Conservation (phyloP, 1,140 invertebrate genomes). For the Mya arenaria region DNA sequence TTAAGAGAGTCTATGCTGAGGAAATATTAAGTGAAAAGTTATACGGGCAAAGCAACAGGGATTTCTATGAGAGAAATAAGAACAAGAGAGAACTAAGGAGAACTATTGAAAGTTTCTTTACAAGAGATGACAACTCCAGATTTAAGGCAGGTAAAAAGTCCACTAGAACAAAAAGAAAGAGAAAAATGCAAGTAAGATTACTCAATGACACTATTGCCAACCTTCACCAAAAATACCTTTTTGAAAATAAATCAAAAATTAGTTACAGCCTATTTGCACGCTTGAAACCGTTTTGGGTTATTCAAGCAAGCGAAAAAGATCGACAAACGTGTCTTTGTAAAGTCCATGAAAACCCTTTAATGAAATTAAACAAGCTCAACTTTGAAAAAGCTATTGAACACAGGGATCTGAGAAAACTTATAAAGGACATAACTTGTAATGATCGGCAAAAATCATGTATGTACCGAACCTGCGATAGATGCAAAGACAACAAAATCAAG, state of each 20-base stretch:
- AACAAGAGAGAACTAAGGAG: neutral
- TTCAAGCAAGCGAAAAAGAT: conserved; percentile 40
- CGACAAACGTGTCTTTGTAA: conserved; percentile 52
- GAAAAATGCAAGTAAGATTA: neutral
- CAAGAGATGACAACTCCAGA: neutral
- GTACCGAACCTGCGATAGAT: conserved; percentile 4
- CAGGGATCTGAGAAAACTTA: neutral
- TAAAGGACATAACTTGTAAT: neutral
- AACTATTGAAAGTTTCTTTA: too few species aligned
- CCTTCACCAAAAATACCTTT: neutral
- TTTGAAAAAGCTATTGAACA: neutral
- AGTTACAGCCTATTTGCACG: conserved; percentile 17
- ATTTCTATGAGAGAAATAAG: neutral
- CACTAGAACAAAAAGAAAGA: neutral
- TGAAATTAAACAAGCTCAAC: neutral
- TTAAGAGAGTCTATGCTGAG: neutral
- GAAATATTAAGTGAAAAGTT: neutral
- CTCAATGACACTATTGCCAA: neutral
- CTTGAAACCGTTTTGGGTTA: conserved; percentile 37
- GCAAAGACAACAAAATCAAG: neutral
- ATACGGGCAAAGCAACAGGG: neutral
- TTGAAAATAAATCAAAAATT: neutral
- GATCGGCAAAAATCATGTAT: neutral
- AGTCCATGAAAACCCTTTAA: conserved; percentile 24
- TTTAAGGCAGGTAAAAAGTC: neutral